phyloP scores from a whole-genome alignment of 2,888 invertebrate genomes.

The Lycia hirtaria region DNA sequence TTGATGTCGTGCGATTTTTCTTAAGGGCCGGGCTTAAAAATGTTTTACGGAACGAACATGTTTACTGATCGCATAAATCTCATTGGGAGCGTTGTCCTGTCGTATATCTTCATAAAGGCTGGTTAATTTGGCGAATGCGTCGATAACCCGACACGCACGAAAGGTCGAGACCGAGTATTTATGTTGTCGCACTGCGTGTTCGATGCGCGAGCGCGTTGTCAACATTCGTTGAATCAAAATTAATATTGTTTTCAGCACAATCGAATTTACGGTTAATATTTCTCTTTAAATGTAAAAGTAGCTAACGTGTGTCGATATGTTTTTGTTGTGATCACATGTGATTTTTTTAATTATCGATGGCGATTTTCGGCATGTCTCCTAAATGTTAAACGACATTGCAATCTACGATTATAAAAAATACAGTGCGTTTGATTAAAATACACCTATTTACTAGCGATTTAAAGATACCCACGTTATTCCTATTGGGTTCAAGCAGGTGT shows the following conservation, averaged over 20 bases:
- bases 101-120: constrained; percentile 73
- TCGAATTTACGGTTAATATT: neutral
- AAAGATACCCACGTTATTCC: no score
- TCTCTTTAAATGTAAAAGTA: neutral
- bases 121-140: constrained; percentile 71
- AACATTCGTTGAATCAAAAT: constrained; percentile 48
- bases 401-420: no score
- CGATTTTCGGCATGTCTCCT: no score
- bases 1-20: constrained; percentile 22
- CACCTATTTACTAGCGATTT: no score
- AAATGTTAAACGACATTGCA: no score
- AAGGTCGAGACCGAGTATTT: constrained; percentile 53
- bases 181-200: constrained; percentile 63
- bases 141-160: constrained; percentile 74
- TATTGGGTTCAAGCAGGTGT: no score
- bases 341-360: no score
- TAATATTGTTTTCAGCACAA: neutral
- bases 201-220: constrained; percentile 65
- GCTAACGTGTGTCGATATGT: no score
- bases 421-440: no score
- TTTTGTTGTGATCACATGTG: no score
- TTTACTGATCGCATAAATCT: constrained; percentile 53
- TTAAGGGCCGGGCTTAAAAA: constrained; percentile 11
- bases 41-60: constrained; percentile 29
- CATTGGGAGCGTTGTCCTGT: constrained; percentile 53